Evolutionary conservation across 2,888 invertebrate genomes (phyloP).

Genomic region (Diploptera punctata): DNA sequence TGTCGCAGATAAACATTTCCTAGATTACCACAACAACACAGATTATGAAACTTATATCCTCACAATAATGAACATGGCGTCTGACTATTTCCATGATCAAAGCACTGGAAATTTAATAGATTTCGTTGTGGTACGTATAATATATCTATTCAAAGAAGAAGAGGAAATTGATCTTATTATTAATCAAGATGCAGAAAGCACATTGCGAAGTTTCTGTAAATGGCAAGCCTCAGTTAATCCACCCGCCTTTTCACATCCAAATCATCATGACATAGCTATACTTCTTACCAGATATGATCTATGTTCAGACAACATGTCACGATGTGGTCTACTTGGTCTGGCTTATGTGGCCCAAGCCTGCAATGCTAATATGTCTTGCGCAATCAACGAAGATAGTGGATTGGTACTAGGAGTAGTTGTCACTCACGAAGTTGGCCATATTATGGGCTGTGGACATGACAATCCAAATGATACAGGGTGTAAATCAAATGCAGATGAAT

Average conservation of each 20-base stretch:
- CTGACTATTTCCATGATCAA: conserved; percentile 57
- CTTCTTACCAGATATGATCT: conserved; percentile 66
- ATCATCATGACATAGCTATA: conserved; percentile 67
- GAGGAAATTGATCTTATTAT: conserved; percentile 59
- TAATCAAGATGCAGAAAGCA: conserved; percentile 61
- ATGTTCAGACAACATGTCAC: conserved; percentile 57
- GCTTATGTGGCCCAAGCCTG: conserved; percentile 73
- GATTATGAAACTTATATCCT: conserved; percentile 86
- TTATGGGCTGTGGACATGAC: conserved; percentile 60
- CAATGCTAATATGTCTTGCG: conserved; percentile 65
- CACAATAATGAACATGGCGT: conserved; percentile 91
- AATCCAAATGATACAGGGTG: conserved; percentile 54
- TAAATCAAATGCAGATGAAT: conserved; percentile 54
- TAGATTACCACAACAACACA: conserved; percentile 77
- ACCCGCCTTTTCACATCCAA: conserved; percentile 61
- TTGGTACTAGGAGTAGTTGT: conserved; percentile 68
- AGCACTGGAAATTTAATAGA: conserved; percentile 64
- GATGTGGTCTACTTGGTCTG: conserved; percentile 67
- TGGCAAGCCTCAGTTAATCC: conserved; percentile 67
- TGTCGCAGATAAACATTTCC: conserved; percentile 88
- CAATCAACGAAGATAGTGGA: conserved; percentile 72
- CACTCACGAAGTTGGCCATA: conserved; percentile 73
- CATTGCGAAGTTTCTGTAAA: conserved; percentile 67
- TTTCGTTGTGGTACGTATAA: conserved; percentile 62
- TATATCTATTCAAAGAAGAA: conserved; percentile 62